Percentiles rank a stretch among this genome's conserved stretches.
Conservation (phyloP, 1,140 invertebrate species). For the Drosophila yakuba region DNA sequence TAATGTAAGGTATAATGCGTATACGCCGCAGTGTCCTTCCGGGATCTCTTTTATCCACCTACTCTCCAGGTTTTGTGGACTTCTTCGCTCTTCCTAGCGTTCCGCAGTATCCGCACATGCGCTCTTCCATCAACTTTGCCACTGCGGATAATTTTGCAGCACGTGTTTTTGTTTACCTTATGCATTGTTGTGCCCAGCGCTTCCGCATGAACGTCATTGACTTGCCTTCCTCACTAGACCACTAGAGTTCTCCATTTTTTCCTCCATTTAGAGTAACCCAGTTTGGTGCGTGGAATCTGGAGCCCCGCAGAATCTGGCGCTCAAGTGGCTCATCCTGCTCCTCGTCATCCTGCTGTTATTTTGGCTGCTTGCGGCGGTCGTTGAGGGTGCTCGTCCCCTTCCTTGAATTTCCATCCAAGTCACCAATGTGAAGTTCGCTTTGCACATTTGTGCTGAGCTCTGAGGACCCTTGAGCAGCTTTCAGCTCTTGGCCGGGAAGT, state of each 20-base stretch:
- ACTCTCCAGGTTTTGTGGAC: too few species aligned
- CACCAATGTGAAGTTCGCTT: constrained; percentile 64
- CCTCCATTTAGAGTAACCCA: constrained; percentile 49
- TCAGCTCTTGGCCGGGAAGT: constrained; percentile 33
- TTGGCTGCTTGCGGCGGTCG: constrained; percentile 64
- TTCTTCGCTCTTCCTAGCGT: not conserved
- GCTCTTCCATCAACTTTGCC: constrained; percentile 13
- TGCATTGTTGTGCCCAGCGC: constrained; percentile 60
- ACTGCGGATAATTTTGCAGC: constrained; percentile 58
- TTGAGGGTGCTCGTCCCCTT: constrained; percentile 52
- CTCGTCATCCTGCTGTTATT: constrained; percentile 64
- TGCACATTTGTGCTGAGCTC: constrained; percentile 75
- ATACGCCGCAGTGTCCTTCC: constrained; percentile 38
- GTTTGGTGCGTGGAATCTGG: constrained; percentile 59
- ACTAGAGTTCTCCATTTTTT: not conserved
- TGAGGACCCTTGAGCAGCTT: constrained; percentile 68
- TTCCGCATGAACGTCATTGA: constrained; percentile 46
- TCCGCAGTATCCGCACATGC: constrained; percentile 60
- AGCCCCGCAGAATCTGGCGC: constrained; percentile 32
- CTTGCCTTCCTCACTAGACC: constrained; percentile 12
- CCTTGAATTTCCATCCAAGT: constrained; percentile 39
- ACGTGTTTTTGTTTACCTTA: constrained; percentile 82
- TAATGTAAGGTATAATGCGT: constrained; percentile 21
- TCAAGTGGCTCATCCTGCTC: constrained; percentile 52
- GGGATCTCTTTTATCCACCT: constrained; percentile 30